Evolutionary conservation across 2,113 vertebrate species (phyloP).

Genomic region (Dicaeum eximium): DNA sequence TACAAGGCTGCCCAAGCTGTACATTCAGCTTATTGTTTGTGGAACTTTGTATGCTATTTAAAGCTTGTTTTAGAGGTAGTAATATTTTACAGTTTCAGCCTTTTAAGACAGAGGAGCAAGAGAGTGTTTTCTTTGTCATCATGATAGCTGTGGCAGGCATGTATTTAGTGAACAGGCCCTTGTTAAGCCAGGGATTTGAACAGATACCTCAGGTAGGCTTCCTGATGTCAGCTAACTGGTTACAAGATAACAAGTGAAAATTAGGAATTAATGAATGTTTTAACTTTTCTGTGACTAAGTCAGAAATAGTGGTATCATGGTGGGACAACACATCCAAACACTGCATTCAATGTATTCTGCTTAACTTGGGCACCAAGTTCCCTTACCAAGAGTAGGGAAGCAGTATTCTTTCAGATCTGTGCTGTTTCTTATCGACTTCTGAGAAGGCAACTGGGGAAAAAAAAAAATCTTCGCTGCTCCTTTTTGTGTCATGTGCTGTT

Average conservation of each 20-base stretch:
- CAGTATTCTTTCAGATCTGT: not conserved
- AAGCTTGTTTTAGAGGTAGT: not conserved
- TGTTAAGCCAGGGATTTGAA: not conserved
- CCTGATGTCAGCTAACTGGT: not conserved
- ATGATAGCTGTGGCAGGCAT: not conserved
- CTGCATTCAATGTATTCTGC: not conserved
- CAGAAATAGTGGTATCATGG: not conserved
- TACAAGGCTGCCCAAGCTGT: not conserved
- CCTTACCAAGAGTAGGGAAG: not conserved
- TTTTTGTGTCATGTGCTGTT: not conserved
- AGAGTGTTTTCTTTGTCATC: not conserved
- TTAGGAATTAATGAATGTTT: not conserved
- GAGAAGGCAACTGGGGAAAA: not conserved
- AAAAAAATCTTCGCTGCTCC: not conserved
- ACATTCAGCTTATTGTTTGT: not conserved
- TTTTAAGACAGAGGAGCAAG: not conserved
- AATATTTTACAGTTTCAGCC: not conserved
- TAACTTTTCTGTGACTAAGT: not conserved
- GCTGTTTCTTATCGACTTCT: not conserved
- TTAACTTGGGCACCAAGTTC: not conserved
- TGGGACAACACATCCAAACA: not conserved
- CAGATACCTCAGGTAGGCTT: not conserved
- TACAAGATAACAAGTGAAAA: not conserved
- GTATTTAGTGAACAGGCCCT: not conserved
- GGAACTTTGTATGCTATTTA: not conserved